Base-by-base conservation (phyloP, 1,140 invertebrate genomes). In the Ectropis grisescens region DNA sequence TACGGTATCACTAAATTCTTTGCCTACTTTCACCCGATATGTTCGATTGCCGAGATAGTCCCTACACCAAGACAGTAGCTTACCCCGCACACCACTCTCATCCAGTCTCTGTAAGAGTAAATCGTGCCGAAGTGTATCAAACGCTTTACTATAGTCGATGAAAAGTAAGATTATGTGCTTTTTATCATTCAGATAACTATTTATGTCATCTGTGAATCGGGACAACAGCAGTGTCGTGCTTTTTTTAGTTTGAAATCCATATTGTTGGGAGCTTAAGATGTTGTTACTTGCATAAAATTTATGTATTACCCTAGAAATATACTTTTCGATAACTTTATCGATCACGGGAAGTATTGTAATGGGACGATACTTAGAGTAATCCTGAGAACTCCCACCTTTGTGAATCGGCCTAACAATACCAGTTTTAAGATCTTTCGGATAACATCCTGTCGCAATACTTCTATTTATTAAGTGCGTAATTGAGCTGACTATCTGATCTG, bases 401-500 rank as follows among this genome's bases (percentile, higher is more conserved):
- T 19, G 16, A 19, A 19, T 40, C 1, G 41, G 35, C 22, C 41
- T 11, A 10, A 38, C 27, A 12, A 35, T 30, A 2, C 35, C 41
- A n/a, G 22, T 31, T 34, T 44, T 44, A 11, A 43, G 15, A 4
- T 33, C 30, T 12, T 37, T 14, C 9, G 34, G n/a, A n/a, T n/a
- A n/a, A n/a, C n/a, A n/a, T 16, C 30, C 27, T 13, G 27, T 30
- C 2, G 14, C 9, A 9, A 47, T 27, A 27, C 44, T 33, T 14
- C 9, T 11, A 22, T 47, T 47, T 23, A 47, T 38, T 10, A 47
- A 31, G 26, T 19, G 27, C 8, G 31, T 38, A 12, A 38, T 37
- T 6, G 22, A 11, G 11, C 12, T 2, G 2, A 13, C 13, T 29
- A 40, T 29, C 25, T 23, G n/a, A 29, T 43, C 13, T 9, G 35